These are phyloP conservation scores for Tragulus kanchil DNA, from an alignment of 2,113 vertebrate genomes.

Conservation along the genomic window DNA sequence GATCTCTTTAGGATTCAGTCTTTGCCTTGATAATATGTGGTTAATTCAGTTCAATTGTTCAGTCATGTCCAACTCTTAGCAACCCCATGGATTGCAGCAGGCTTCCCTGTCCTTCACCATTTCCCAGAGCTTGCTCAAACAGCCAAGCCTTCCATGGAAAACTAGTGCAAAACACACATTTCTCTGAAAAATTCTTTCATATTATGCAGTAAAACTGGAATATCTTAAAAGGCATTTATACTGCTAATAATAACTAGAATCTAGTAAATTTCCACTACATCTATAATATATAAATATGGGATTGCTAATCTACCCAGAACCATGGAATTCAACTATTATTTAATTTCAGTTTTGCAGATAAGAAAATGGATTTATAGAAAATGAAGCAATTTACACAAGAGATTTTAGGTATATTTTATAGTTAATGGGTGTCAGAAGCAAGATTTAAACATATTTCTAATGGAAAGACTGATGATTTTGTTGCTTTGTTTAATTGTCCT, in stretches of 20 bases:
- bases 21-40: neutral
- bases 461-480: neutral
- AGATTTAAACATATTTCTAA: neutral
- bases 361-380: neutral
- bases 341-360: neutral
- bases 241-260: neutral
- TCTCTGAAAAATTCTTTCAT: neutral
- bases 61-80: no score
- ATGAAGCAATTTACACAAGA: neutral
- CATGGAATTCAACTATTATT: neutral
- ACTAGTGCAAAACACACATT: neutral
- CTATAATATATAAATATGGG: neutral
- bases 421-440: neutral
- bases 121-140: no score
- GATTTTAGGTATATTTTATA: neutral
- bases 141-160: neutral
- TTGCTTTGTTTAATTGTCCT: constrained; percentile 1
- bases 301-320: neutral
- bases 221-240: neutral
- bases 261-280: neutral
- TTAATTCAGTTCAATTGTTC: neutral
- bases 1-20: neutral
- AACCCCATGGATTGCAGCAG: no score
- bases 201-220: neutral
- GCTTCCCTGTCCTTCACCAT: no score